These are phyloP conservation scores for Trichosurus vulpecula DNA, from an alignment of 2,797 vertebrate genomes.

Conservation along the genomic window DNA sequence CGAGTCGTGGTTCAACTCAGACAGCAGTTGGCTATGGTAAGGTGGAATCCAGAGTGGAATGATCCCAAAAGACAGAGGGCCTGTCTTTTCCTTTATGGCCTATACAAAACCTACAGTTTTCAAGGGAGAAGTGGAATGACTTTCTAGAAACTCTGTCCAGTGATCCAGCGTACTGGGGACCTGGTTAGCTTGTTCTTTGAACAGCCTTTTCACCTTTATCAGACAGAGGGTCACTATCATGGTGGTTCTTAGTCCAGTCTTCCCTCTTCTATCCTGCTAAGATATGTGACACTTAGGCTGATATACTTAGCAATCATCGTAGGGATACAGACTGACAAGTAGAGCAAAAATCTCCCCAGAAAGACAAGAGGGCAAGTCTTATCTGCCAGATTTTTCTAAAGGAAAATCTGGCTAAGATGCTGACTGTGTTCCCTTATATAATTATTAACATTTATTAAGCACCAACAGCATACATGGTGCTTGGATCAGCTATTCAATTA, in stretches of 20 bases:
- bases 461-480: not conserved
- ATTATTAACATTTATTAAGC: not conserved
- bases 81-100: not conserved
- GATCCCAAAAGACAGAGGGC: not conserved
- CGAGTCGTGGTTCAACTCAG: constrained; percentile 91
- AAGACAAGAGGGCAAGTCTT: not conserved
- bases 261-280: not conserved
- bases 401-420: not conserved
- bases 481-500: not conserved
- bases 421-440: not conserved
- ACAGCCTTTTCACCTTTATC: not conserved
- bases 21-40: constrained; percentile 93
- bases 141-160: not conserved
- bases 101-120: not conserved
- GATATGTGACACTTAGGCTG: not conserved
- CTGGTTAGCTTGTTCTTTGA: not conserved
- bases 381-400: not conserved
- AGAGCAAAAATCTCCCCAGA: not conserved
- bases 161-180: not conserved
- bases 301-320: no score
- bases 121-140: not conserved
- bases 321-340: not conserved
- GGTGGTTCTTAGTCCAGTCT: not conserved
- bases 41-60: constrained; percentile 49
- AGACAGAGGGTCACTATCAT: not conserved